These are phyloP conservation scores for Odontamblyopus lacepedii DNA, from an alignment of 2,797 vertebrate species.

Conservation along the genomic window DNA sequence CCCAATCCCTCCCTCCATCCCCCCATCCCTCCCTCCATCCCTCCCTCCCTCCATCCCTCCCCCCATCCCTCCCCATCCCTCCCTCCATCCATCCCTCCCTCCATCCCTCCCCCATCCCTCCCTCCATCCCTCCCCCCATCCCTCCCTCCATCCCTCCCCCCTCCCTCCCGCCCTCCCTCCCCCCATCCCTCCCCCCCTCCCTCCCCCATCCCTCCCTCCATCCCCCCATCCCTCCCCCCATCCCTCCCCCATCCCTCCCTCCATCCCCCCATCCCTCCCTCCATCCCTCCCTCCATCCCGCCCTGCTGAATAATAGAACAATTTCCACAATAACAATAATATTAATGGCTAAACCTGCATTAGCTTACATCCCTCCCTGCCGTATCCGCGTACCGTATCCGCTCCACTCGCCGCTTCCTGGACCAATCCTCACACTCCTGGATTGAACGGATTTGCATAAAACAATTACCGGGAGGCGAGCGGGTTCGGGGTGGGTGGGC, in stretches of 20 bases:
- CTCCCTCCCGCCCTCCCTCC: too few relatives aligned
- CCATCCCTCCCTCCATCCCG: constrained; percentile 30
- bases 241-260: constrained; percentile 32
- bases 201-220: constrained; percentile 31
- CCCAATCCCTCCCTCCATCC: too few relatives aligned
- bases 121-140: constrained; percentile 30
- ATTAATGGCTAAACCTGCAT: constrained; percentile 65
- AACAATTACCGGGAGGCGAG: constrained; percentile 87
- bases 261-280: constrained; percentile 19
- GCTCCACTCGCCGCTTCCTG: constrained; percentile 67
- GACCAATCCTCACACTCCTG: constrained; percentile 10
- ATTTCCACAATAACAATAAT: constrained; percentile 60
- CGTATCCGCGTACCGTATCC: constrained; percentile 51
- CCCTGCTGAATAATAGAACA: constrained; percentile 63
- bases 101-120: constrained; percentile 34
- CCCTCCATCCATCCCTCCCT: constrained; percentile 33
- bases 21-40: constrained; percentile 29
- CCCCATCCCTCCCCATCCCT: constrained; percentile 15
- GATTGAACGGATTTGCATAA: constrained; percentile 44
- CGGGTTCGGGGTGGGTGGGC: constrained; percentile 89
- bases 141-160: too few relatives aligned
- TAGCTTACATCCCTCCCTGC: constrained; percentile 52
- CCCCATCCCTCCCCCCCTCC: constrained; percentile 29
- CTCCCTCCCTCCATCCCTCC: constrained; percentile 12
- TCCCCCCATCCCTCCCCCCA: constrained; percentile 27